Evolutionary conservation across 2,888 invertebrate genomes (phyloP).

Genomic region (Tigriopus californicus): DNA sequence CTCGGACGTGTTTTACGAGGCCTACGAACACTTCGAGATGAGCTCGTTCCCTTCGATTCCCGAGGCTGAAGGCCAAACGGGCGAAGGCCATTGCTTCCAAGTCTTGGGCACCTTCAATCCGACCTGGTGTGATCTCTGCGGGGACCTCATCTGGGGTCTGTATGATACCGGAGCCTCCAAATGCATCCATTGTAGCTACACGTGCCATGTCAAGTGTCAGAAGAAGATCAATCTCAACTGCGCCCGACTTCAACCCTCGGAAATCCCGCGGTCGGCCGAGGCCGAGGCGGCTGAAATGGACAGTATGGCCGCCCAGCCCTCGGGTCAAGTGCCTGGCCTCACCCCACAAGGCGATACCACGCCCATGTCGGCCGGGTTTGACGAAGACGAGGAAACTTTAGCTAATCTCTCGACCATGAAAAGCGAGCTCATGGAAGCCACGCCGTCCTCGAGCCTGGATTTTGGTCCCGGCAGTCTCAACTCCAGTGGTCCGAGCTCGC

Average conservation of each 20-base stretch:
- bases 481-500: too few relatives aligned
- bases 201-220: constrained; percentile 6
- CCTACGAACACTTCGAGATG: neutral
- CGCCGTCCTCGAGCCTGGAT: too few relatives aligned
- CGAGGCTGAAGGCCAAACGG: neutral
- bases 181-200: constrained; percentile 6
- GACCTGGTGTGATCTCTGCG: constrained; percentile 19
- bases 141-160: constrained; percentile 18
- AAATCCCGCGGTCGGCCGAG: neutral
- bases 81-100: constrained; percentile 17
- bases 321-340: too few relatives aligned
- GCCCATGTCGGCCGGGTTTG: neutral
- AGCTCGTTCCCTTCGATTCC: neutral
- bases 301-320: too few relatives aligned
- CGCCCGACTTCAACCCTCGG: neutral
- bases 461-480: too few relatives aligned
- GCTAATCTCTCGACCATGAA: neutral
- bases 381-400: neutral
- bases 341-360: too few relatives aligned
- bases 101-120: constrained; percentile 9
- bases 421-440: neutral
- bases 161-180: constrained; percentile 13
- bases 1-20: neutral
- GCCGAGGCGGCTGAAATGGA: too few relatives aligned
- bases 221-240: neutral